These are phyloP conservation scores for Falco punctatus DNA, from an alignment of 2,113 vertebrate species.

Conservation along the genomic window DNA sequence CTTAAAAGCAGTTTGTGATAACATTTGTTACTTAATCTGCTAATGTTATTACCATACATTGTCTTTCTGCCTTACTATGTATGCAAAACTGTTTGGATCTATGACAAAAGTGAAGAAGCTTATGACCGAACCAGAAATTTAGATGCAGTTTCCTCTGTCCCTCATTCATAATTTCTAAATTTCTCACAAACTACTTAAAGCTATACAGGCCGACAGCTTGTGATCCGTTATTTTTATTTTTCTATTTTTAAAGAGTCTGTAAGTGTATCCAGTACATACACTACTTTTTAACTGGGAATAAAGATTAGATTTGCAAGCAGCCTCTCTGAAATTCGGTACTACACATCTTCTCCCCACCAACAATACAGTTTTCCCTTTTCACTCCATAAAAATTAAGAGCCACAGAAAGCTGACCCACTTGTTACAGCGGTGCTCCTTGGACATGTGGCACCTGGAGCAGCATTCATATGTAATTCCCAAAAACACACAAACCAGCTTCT, in stretches of 20 bases:
- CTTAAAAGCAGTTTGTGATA: background rate
- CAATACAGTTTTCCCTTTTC: background rate
- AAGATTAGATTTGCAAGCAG: background rate
- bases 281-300: background rate
- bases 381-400: background rate
- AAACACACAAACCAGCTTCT: background rate
- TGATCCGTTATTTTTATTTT: background rate
- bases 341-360: background rate
- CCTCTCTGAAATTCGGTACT: background rate
- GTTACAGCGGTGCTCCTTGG: background rate
- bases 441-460: background rate
- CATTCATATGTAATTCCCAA: background rate
- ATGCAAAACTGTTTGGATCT: background rate
- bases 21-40: background rate
- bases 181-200: background rate
- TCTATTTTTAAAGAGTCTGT: background rate
- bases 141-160: background rate
- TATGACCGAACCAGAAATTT: background rate
- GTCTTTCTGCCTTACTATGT: background rate
- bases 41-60: background rate
- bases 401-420: background rate
- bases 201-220: background rate
- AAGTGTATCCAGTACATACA: background rate
- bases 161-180: background rate
- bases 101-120: background rate